Evolutionary conservation across 2,888 invertebrate species (phyloP).

Genomic region (Eristalinus sepulchralis): DNA sequence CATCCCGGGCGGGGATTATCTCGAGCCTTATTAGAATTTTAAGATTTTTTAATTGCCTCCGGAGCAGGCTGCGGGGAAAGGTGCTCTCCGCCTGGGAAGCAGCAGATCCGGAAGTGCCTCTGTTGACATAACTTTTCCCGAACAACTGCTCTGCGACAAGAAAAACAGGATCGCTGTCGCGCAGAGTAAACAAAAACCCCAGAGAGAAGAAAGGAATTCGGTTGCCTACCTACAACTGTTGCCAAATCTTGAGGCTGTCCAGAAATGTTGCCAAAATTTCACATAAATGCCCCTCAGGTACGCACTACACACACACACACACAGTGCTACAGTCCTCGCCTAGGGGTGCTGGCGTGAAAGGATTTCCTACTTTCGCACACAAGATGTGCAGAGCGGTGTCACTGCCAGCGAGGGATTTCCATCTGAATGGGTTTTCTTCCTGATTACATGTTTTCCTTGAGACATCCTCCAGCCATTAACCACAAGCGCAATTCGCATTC

Average conservation of each 20-base stretch:
- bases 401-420: not conserved
- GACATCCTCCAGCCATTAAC: slow-evolving; percentile 27
- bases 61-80: not conserved
- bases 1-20: slow-evolving; percentile 2
- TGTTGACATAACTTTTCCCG: slow-evolving; percentile 30
- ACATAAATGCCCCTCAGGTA: not conserved
- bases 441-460: slow-evolving; percentile 14
- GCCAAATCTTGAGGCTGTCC: not conserved
- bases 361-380: not conserved
- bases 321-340: not conserved
- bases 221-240: not conserved
- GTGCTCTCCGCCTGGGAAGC: slow-evolving; percentile 4
- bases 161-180: not conserved
- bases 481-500: slow-evolving; percentile 52
- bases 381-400: not conserved
- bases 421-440: not conserved
- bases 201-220: not conserved
- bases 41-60: slow-evolving; percentile 35
- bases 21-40: slow-evolving; percentile 24
- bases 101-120: slow-evolving; percentile 25
- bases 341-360: not conserved
- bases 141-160: not conserved
- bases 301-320: not conserved
- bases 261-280: not conserved
- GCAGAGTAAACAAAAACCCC: not conserved